Percentiles rank a stretch among this genome's conserved stretches.
Conservation (phyloP, 2,797 vertebrate species). For the Eulemur albifrons region DNA sequence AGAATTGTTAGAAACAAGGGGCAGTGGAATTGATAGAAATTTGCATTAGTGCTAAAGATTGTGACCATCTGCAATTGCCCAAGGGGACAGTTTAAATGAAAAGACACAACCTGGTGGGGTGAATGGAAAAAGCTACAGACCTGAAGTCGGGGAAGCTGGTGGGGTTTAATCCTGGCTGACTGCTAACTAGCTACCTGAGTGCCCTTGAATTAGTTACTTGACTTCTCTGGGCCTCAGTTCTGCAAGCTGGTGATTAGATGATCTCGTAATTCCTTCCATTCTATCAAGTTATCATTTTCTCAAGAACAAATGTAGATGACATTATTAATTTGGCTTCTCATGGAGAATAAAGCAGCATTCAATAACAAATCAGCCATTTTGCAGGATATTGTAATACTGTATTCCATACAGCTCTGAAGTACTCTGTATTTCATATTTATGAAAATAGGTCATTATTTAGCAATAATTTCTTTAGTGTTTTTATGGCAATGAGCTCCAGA, state of each 20-base stretch:
- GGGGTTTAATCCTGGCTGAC: not conserved
- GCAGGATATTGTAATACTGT: constrained; percentile 1
- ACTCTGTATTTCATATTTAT: constrained; percentile 20
- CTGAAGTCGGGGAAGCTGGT: not conserved
- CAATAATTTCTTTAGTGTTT: constrained; percentile 39
- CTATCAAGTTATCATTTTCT: constrained; percentile 6
- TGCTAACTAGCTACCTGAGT: not conserved
- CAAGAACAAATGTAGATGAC: constrained; percentile 23
- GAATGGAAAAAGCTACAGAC: not conserved
- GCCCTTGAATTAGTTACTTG: not conserved
- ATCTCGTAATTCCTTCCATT: constrained; percentile 23
- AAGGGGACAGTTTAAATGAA: constrained; percentile 22
- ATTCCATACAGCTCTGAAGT: constrained; percentile 46
- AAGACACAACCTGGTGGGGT: not conserved
- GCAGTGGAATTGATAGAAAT: constrained; percentile 18
- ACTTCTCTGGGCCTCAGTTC: constrained; percentile 20
- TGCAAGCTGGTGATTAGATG: not conserved
- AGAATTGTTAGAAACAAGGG: constrained; percentile 40
- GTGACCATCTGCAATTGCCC: not conserved
- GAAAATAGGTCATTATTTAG: constrained; percentile 49
- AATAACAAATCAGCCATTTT: constrained; percentile 19
- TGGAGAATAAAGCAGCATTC: not conserved
- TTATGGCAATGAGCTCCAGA: not conserved
- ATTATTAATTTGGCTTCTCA: constrained; percentile 45
- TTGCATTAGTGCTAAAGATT: constrained; percentile 22